Evolutionary conservation across 2,888 invertebrate species (phyloP), one percentile per base, ranked within the genome.

Genomic region (Synergus gifuensis): DNA sequence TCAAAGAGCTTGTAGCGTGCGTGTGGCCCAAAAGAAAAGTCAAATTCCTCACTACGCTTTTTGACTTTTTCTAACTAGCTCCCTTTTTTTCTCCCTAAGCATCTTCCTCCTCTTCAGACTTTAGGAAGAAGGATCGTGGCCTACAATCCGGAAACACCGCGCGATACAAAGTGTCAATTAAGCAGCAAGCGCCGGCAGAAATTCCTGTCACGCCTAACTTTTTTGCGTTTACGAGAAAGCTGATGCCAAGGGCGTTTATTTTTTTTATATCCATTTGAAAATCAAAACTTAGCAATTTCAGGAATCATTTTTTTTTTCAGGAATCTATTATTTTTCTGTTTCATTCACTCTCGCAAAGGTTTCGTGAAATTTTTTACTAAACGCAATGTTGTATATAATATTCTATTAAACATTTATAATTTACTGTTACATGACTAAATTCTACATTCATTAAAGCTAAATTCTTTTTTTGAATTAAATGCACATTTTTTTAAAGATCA

Each of bases 91-190:
- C 22, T 54, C n/a, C 54, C 54, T 14, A 49, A 78, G 62, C 46
- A 46, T 7, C 77, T 78, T 54, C 5, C 69, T 79, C 64, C 58
- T 76, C 78, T 80, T 78, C 79, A 78, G 80, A 80, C 78, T 16
- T 60, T 66, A 28, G 44, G 76, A 66, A 60, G 80, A 81, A 62
- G 60, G 78, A 78, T 60, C 60, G 60, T 28, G 78, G 64, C 67
- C 76, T 76, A 80, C 79, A 83, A 86, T 85, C 83, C 84, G 85
- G 86, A 87, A 86, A 86, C 78, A 79, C 81, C 78, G 78, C 80
- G 80, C 82, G 81, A 86, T 86, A 86, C 86, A 85, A 86, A 86
- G 84, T 86, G 87, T 89, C 89, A 91, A 90, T 91, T 90, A 91
- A 89, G 86, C 79, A 82, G 66, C 63, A 76, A 85, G 84, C 83